A percentile compares a stretch with the other conserved stretches of the same genome.
phyloP scores from a whole-genome alignment of 2,888 invertebrate genomes.

The Heliconius ethilla region DNA sequence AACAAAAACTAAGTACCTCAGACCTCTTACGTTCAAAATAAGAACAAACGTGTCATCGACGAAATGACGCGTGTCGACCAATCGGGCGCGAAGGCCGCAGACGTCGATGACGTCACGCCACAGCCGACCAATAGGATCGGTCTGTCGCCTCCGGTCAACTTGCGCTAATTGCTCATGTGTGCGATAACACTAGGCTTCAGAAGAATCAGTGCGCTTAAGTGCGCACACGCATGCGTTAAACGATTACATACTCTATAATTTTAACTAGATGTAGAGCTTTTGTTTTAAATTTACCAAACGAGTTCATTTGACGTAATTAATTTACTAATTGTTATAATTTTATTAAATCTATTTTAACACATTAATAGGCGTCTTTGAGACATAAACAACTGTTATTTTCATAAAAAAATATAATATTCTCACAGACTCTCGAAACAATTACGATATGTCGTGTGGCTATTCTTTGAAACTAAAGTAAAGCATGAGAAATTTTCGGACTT shows the following conservation, averaged over 20 bases:
- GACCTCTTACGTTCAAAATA: conserved; percentile 77
- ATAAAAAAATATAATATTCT: conserved; percentile 25
- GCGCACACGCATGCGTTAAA: conserved; percentile 55
- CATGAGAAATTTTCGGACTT: conserved; percentile 62
- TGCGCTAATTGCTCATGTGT: conserved; percentile 82
- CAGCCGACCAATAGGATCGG: conserved; percentile 71
- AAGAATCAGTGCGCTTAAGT: conserved; percentile 74
- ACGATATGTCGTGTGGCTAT: conserved; percentile 55
- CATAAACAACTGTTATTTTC: conserved; percentile 18
- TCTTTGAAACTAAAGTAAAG: conserved; percentile 68
- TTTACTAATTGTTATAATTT: background rate
- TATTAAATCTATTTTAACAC: background rate
- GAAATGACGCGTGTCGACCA: conserved; percentile 82
- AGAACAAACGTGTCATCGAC: conserved; percentile 82
- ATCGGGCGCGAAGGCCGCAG: conserved; percentile 80
- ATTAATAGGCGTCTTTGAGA: background rate
- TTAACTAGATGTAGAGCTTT: conserved; percentile 23
- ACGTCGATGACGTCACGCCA: conserved; percentile 76
- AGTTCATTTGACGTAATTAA: background rate
- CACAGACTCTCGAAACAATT: conserved; percentile 29
- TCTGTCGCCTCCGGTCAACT: conserved; percentile 80
- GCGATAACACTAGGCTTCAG: conserved; percentile 77
- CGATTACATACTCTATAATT: conserved; percentile 33
- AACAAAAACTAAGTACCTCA: conserved; percentile 73
- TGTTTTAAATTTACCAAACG: background rate